These are phyloP conservation scores for Polyommatus iphigenia DNA, from an alignment of 2,888 invertebrate species.

Conservation along the genomic window DNA sequence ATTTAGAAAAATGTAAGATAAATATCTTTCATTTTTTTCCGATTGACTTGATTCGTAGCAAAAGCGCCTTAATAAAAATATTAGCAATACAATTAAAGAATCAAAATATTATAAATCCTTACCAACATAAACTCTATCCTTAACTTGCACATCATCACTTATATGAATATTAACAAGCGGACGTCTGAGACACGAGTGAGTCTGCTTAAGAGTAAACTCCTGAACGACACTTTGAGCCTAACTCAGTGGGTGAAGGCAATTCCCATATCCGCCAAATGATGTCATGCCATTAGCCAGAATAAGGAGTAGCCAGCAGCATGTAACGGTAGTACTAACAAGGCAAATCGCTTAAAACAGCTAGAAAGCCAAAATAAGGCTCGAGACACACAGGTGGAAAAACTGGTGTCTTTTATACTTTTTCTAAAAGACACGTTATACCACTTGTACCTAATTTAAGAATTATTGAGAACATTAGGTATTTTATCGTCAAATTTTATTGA, in stretches of 20 bases:
- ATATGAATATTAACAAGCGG: conserved; percentile 39
- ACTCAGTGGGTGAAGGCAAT: conserved; percentile 73
- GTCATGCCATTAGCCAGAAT: conserved; percentile 65
- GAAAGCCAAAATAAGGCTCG: neutral
- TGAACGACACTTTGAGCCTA: conserved; percentile 50
- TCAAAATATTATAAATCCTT: conserved; percentile 13
- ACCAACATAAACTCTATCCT: conserved; percentile 20
- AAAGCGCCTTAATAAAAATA: conserved; percentile 12
- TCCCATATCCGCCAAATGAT: conserved; percentile 69
- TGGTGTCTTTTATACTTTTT: neutral
- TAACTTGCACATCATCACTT: conserved; percentile 12
- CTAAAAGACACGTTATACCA: no score
- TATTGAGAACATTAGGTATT: no score
- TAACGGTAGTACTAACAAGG: conserved; percentile 41
- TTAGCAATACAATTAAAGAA: conserved; percentile 2
- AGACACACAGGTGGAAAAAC: neutral
- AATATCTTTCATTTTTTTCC: neutral
- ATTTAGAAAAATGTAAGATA: no score
- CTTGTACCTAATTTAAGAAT: no score
- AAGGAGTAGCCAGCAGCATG: conserved; percentile 51
- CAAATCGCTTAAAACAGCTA: conserved; percentile 33
- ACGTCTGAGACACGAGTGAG: conserved; percentile 51
- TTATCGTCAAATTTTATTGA: no score
- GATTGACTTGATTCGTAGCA: neutral
- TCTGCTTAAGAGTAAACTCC: conserved; percentile 40